Evolutionary conservation across 2,797 vertebrate species (phyloP), one percentile per base, ranked within the genome.

Genomic region (Paguma larvata): DNA sequence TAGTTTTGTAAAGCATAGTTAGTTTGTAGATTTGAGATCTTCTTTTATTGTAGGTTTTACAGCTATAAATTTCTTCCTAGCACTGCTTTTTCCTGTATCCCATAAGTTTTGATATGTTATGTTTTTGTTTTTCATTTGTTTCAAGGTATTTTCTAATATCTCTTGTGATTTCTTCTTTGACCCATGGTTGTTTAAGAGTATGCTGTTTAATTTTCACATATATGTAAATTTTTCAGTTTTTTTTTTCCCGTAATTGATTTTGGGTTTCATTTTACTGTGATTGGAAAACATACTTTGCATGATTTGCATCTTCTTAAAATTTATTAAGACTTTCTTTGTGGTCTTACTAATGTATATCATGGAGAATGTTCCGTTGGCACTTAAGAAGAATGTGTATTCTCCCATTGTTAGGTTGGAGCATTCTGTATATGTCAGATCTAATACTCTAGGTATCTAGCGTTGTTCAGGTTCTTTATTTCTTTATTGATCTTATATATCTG

Each of bases 1-100:
- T 91, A 83, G 56, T 25, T 44, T 14, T 41, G 3, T 86, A 27
- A 96, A 70, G n/a, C 38, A 12, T 90, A 30, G 16, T 48, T 85
- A 90, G 59, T 51, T 62, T 83, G 21, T 83, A 91, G 79, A 82
- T 53, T 68, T 63, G 32, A 38, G 70, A 27, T 79, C 23, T 48
- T 86, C 16, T 96, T 91, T 88, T 83, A 68, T 77, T 68, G 16
- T 46, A 89, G 48, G 21, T 72, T 85, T 86, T 72, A 65, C 3
- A 30, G 44, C 23, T 73, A 10, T 78, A 44, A 44, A 84, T 78
- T 77, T 65, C 27, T 27, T 72, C 46, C 51, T 44, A 48, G 27
- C 18, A 70, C 18, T 84, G 25, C 6, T 72, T 75, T 63, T 88
- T 63, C 18, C 30, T 78, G 4, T 59, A 68, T 75, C 11, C 4